phyloP scores from a whole-genome alignment of 2,888 invertebrate genomes.

The Eupithecia insigniata region DNA sequence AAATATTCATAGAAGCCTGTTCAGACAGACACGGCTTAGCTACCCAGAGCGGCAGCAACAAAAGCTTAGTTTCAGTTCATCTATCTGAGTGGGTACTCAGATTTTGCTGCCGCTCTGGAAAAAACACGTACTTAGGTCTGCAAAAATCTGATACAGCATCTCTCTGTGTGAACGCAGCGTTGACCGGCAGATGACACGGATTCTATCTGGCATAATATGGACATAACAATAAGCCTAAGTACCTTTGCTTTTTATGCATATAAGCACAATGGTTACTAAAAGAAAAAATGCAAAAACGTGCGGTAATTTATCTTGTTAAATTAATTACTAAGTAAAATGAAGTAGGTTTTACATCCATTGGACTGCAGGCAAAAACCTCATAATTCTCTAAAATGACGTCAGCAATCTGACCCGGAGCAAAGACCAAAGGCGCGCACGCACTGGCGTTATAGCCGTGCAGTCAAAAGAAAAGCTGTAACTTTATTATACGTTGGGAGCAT shows the following conservation, averaged over 20 bases:
- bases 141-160: too few species aligned
- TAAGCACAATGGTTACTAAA: neutral
- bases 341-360: neutral
- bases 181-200: neutral
- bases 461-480: neutral
- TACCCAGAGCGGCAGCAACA: too few species aligned
- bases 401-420: slow-evolving; percentile 41
- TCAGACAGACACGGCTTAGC: too few species aligned
- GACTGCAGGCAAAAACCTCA: slow-evolving; percentile 3
- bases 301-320: neutral
- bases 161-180: too few species aligned
- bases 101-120: too few species aligned
- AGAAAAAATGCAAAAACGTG: neutral
- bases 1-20: too few species aligned
- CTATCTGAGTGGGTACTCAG: too few species aligned
- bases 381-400: slow-evolving; percentile 35
- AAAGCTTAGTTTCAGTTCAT: too few species aligned
- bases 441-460: neutral
- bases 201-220: neutral
- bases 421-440: neutral
- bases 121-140: too few species aligned
- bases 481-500: neutral
- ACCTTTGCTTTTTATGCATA: neutral
- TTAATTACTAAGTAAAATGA: neutral
- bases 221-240: neutral